Evolutionary conservation across 1,140 invertebrate genomes (phyloP).

Genomic region (Mya arenaria): DNA sequence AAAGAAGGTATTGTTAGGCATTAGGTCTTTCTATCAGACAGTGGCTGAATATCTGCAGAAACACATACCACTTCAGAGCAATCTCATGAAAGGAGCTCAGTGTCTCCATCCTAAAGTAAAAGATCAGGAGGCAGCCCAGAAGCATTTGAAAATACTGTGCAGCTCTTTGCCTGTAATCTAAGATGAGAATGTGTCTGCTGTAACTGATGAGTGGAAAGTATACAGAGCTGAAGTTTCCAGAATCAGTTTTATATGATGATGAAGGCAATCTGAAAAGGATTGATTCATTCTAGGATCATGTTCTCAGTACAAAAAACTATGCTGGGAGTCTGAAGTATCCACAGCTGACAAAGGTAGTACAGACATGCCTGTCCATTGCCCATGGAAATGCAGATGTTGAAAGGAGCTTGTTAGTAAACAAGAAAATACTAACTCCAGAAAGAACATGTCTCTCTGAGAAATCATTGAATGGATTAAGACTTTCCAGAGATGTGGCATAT

Average conservation of each 20-base stretch:
- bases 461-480: constrained; percentile 57
- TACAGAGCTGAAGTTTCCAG: constrained; percentile 42
- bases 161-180: constrained; percentile 16
- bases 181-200: constrained; percentile 7
- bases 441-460: constrained; percentile 38
- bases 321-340: constrained; percentile 40
- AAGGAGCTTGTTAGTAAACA: constrained; percentile 58
- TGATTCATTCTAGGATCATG: constrained; percentile 62
- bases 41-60: constrained; percentile 30
- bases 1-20: constrained; percentile 34
- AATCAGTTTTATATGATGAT: constrained; percentile 35
- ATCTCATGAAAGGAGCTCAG: constrained; percentile 15
- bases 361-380: constrained; percentile 44
- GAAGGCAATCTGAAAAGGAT: constrained; percentile 43
- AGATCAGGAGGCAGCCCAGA: constrained; percentile 16
- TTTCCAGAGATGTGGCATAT: constrained; percentile 36
- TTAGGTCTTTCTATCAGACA: constrained; percentile 42
- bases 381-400: constrained; percentile 66
- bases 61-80: constrained; percentile 35
- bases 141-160: constrained; percentile 28
- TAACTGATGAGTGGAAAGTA: constrained; percentile 62
- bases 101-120: constrained; percentile 46
- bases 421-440: constrained; percentile 52
- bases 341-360: constrained; percentile 42
- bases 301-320: constrained; percentile 44